Conservation (phyloP, 2,113 vertebrate species). For the Collichthys lucidus region DNA sequence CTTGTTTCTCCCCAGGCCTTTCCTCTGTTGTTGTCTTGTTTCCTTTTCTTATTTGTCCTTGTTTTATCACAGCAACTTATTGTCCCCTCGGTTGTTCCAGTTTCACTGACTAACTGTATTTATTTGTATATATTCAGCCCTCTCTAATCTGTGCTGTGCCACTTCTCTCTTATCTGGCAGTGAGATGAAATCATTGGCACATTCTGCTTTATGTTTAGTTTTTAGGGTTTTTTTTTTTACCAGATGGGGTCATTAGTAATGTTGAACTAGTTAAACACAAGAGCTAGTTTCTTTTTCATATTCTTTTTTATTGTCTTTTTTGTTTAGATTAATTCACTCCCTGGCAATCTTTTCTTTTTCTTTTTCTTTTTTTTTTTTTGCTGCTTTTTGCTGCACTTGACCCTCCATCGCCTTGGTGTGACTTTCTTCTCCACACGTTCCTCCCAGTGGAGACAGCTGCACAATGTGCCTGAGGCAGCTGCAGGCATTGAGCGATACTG, state of each 20-base stretch:
- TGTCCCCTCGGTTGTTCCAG: constrained; percentile 28
- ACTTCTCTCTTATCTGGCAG: constrained; percentile 46
- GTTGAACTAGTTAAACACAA: constrained; percentile 31
- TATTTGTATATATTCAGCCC: constrained; percentile 26
- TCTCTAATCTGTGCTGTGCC: constrained; percentile 15
- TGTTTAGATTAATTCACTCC: neutral
- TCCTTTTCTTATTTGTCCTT: constrained; percentile 20
- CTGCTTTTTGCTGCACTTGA: constrained; percentile 6
- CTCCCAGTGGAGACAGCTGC: constrained; percentile 37
- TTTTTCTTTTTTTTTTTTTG: neutral
- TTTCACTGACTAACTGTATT: constrained; percentile 25
- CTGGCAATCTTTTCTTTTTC: neutral
- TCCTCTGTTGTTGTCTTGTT: constrained; percentile 11
- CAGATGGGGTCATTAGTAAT: constrained; percentile 63
- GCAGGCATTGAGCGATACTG: neutral
- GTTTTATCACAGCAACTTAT: constrained; percentile 20
- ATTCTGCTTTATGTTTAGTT: constrained; percentile 25
- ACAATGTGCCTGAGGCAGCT: constrained; percentile 40
- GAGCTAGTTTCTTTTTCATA: neutral
- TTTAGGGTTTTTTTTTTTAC: constrained; percentile 17
- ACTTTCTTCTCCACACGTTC: constrained; percentile 5
- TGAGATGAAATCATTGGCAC: constrained; percentile 36
- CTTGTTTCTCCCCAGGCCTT: neutral
- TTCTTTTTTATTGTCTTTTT: neutral
- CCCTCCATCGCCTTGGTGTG: neutral